A percentile compares a stretch with the other conserved stretches of the same genome.
Evolutionary conservation across 1,140 invertebrate genomes (phyloP).

Genomic region (Teleopsis dalmanni): DNA sequence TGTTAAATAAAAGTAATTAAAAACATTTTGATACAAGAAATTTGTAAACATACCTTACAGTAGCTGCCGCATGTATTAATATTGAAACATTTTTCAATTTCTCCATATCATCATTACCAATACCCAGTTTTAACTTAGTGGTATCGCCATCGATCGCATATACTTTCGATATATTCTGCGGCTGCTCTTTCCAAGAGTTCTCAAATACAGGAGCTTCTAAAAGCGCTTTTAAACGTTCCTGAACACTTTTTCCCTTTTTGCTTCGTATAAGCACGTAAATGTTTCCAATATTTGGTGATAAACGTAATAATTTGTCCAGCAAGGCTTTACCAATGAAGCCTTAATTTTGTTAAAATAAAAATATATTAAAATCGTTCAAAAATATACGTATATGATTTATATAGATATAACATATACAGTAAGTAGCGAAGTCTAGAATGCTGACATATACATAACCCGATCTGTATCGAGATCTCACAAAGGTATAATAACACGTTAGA

Average conservation of each 20-base stretch:
- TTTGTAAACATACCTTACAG: no score
- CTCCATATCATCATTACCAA: conserved; percentile 21
- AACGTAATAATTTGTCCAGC: conserved; percentile 77
- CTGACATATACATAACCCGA: no score
- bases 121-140: conserved; percentile 53
- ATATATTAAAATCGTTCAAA: background rate
- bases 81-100: conserved; percentile 62
- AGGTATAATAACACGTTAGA: no score
- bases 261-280: conserved; percentile 73
- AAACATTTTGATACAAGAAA: no score
- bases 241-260: conserved; percentile 64
- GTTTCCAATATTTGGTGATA: conserved; percentile 56
- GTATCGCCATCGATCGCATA: conserved; percentile 73
- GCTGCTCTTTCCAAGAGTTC: conserved; percentile 41
- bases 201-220: conserved; percentile 50
- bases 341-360: conserved; percentile 39
- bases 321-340: conserved; percentile 84
- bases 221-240: conserved; percentile 55
- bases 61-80: conserved; percentile 90
- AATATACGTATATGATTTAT: no score
- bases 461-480: no score
- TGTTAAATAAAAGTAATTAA: conserved; percentile 5
- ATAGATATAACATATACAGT: no score
- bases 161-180: conserved; percentile 59
- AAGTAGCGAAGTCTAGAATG: no score